Evolutionary conservation across 1,140 invertebrate species (phyloP), one percentile per base, ranked within the genome.

Genomic region (Drosophila auraria): DNA sequence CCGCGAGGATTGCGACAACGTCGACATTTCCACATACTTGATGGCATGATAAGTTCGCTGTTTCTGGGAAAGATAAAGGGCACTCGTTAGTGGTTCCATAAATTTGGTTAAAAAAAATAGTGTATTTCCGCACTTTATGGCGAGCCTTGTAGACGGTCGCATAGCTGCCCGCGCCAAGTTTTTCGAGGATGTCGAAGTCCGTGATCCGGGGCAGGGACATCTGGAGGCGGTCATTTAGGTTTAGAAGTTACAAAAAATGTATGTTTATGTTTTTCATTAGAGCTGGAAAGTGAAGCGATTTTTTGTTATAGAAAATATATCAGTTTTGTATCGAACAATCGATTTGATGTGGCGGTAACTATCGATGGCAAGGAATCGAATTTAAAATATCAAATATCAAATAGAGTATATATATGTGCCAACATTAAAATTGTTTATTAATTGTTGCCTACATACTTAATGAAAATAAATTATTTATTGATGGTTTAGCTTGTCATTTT

Each of bases 81-180:
- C n/a, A 51, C 45, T 20, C 44, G 11, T 36, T 60, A 40, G 53
- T 50, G 17, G 53, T 30, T 17, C 20, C 5, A 9, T 53, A 5
- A 20, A 38, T 38, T 7, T 23, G 20, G 17, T 1, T 8, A n/a
- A 20, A 56, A 36, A 56, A 36, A 27, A 3, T 33, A 15, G 15
- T 53, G 12, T 17, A 20, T 45, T 53, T 20, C 23, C 49, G 14
- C 94, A 97, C 97, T 94, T 97, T 97, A 90, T 95, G 96, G 65
- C 95, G 95, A 8, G 97, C 97, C 94, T 97, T 97, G 87, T 97
- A 98, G 0, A 98, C 97, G 1, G 95, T 96, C 0, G 97, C 96
- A 93, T 97, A 98, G 72, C 96, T 97, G n/a, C 97, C 97, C n/a
- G 94, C 94, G 5, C 97, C 97, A 12, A 98, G 94, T 93, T 96